These are phyloP conservation scores for Dolichopus griseipennis DNA, from an alignment of 2,888 invertebrate genomes.

Conservation along the genomic window DNA sequence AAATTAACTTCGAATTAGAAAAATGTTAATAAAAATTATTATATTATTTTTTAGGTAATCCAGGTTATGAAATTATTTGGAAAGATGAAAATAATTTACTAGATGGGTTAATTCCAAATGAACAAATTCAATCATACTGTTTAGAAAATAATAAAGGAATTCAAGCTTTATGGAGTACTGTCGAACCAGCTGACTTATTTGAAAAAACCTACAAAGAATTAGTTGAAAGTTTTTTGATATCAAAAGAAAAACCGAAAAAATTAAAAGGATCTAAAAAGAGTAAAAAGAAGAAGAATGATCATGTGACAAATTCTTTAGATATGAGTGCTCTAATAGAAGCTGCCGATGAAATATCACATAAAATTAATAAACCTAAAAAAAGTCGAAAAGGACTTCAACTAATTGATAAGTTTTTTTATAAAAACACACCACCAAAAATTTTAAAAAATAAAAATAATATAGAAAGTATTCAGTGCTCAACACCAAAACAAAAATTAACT, in stretches of 20 bases:
- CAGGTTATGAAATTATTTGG: conserved; percentile 68
- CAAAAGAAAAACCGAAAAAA: conserved; percentile 48
- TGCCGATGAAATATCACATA: conserved; percentile 32
- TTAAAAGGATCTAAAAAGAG: conserved; percentile 32
- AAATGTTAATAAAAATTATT: not conserved
- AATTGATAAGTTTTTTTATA: conserved; percentile 38
- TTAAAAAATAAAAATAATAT: conserved; percentile 10
- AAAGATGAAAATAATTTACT: conserved; percentile 50
- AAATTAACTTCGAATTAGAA: not conserved
- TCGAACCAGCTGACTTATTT: conserved; percentile 59
- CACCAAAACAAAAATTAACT: conserved; percentile 31
- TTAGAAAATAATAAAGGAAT: conserved; percentile 44
- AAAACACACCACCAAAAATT: conserved; percentile 1
- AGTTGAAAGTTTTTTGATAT: conserved; percentile 51
- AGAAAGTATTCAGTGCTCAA: conserved; percentile 29
- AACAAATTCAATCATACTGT: conserved; percentile 47
- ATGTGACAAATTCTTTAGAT: conserved; percentile 25
- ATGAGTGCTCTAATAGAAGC: conserved; percentile 26
- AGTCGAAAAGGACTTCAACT: conserved; percentile 30
- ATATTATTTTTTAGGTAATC: conserved; percentile 46
- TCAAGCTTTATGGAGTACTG: conserved; percentile 53
- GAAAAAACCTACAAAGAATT: conserved; percentile 54
- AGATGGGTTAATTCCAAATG: conserved; percentile 51
- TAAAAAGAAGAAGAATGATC: conserved; percentile 31
- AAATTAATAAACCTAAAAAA: conserved; percentile 35